Evolutionary conservation across 2,888 invertebrate species (phyloP), one percentile per base, ranked within the genome.

Genomic region (Platerodrilus igneus): DNA sequence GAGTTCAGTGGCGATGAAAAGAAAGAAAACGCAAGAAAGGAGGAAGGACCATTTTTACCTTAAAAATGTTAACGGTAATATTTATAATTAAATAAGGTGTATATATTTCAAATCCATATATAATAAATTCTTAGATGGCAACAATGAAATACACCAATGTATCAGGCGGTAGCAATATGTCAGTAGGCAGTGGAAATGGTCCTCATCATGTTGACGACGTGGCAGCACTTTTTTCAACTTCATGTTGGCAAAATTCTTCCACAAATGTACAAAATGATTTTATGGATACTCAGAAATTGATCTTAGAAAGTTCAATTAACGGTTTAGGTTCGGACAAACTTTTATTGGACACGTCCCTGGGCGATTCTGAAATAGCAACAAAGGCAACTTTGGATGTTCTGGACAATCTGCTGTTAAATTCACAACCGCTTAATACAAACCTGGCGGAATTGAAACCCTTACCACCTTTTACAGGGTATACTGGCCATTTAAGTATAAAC

Each of bases 381-480:
- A 67, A 61, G 54, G 63, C 59, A 11, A 73, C 75, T 1, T 67
- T 77, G 58, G 86, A 87, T 60, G 81, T 81, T 15, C 76, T 87
- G 59, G 85, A 87, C 67, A 82, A 77, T 51, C 63, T 81, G 33
- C 66, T 81, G 14, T 58, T 80, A 40, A 71, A 71, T 41, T 72
- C 74, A 4, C 70, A 70, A 52, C 63, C 65, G n/a, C 73, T 75
- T 23, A 78, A 78, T 22, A 75, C 78, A 27, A 81, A 79, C 31
- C 73, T 89, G 46, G 86, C 89, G 19, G 91, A 91, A 60, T 73
- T 90, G 47, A 91, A 90, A 62, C 84, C 85, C 0, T 71, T 91
- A 52, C 90, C 90, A 3, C 90, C 91, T 3, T 89, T 90, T 66
- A 86, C 87, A 26, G 85, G 84, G 16, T 88, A 88, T 68, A 87